Percentiles rank a stretch among this genome's conserved stretches.
These are phyloP conservation scores for Styela clava DNA, from an alignment of 23 tunicate species.

Conservation along the genomic window DNA sequence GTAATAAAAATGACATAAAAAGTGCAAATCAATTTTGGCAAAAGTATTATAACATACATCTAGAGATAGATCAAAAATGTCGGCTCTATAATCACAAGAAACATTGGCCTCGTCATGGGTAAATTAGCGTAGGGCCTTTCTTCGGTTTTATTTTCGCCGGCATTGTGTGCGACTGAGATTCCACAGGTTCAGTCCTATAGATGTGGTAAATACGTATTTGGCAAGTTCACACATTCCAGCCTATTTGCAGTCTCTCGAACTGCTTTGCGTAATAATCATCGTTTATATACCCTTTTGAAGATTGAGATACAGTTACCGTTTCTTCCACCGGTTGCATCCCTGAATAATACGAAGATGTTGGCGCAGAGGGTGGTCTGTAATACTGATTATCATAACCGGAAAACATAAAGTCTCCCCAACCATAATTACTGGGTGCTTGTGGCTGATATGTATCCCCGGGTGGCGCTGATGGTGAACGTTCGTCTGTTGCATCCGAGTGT, in stretches of 20 bases:
- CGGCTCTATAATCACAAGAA: too few species aligned
- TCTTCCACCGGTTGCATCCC: conserved; percentile 2
- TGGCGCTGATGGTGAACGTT: neutral
- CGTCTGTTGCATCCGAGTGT: neutral
- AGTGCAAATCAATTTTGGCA: too few species aligned
- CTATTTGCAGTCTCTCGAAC: neutral
- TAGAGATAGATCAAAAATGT: too few species aligned
- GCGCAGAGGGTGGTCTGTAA: neutral
- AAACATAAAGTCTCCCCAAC: neutral
- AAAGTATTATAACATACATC: too few species aligned
- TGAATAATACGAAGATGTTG: neutral
- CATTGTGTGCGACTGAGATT: too few species aligned
- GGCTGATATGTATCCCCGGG: neutral
- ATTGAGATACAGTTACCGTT: conserved; percentile 7
- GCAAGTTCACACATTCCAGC: neutral
- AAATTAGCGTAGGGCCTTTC: neutral
- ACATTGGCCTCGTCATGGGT: too few species aligned
- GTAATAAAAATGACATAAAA: too few species aligned
- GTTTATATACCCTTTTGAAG: neutral
- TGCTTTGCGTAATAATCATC: conserved; percentile 6
- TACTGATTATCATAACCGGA: neutral
- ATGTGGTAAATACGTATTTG: neutral
- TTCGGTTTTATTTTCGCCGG: neutral
- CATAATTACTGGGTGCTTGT: neutral
- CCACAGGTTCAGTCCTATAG: too few species aligned